phyloP scores from a whole-genome alignment of 2,888 invertebrate genomes.

The Macrosoma leucophasiata region DNA sequence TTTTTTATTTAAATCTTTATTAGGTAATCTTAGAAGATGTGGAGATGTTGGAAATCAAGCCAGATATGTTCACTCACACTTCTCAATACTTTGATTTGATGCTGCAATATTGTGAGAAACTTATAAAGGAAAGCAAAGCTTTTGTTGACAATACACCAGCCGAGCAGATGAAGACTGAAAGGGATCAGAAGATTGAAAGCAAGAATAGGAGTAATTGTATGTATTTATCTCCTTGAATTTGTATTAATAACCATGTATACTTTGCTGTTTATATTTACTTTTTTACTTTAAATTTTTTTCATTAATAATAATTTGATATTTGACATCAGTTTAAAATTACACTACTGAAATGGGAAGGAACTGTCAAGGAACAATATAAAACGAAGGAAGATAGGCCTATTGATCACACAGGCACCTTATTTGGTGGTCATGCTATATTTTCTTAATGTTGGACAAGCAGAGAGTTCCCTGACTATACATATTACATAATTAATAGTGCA shows the following conservation, averaged over 20 bases:
- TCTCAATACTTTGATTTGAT: constrained; percentile 98
- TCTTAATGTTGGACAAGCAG: too few relatives aligned
- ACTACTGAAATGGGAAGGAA: too few relatives aligned
- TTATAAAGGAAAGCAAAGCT: constrained; percentile 92
- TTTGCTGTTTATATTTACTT: too few relatives aligned
- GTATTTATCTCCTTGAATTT: constrained; percentile 34
- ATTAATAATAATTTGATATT: too few relatives aligned
- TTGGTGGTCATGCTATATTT: too few relatives aligned
- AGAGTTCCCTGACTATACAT: too few relatives aligned
- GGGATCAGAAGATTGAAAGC: constrained; percentile 92
- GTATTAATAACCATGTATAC: too few relatives aligned
- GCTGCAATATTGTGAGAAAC: constrained; percentile 89
- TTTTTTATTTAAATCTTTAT: background rate
- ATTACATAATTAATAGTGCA: too few relatives aligned
- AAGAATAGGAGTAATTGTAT: constrained; percentile 88
- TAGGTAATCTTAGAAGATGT: constrained; percentile 92
- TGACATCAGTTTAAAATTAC: too few relatives aligned
- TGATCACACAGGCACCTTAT: too few relatives aligned
- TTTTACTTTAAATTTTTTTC: constrained; percentile 1
- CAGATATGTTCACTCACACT: constrained; percentile 94
- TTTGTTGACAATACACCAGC: constrained; percentile 98
- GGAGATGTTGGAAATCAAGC: constrained; percentile 91
- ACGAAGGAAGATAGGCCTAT: too few relatives aligned
- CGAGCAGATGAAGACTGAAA: constrained; percentile 94
- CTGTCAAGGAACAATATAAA: too few relatives aligned